These are phyloP conservation scores for Malacosoma neustria DNA, from an alignment of 2,888 invertebrate genomes.

Conservation along the genomic window DNA sequence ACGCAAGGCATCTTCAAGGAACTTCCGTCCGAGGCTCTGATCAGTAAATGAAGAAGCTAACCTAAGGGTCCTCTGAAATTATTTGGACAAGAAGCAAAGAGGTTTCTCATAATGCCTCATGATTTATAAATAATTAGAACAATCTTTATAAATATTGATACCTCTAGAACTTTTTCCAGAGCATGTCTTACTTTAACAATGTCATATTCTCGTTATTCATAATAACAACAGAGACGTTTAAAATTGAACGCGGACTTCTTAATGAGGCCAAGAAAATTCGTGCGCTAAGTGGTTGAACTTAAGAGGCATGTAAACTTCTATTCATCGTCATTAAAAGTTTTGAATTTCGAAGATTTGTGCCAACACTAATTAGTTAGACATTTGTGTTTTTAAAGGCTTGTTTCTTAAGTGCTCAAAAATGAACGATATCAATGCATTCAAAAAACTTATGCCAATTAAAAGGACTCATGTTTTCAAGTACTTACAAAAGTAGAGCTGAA, in stretches of 20 bases:
- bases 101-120: too few relatives aligned
- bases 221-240: slow-evolving; percentile 47
- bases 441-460: not conserved
- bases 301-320: slow-evolving; percentile 65
- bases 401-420: slow-evolving; percentile 22
- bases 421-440: slow-evolving; percentile 16
- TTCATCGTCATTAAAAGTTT: slow-evolving; percentile 71
- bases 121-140: too few relatives aligned
- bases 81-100: too few relatives aligned
- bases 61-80: too few relatives aligned
- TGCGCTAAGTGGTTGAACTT: slow-evolving; percentile 52
- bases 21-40: too few relatives aligned
- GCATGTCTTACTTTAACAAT: too few relatives aligned
- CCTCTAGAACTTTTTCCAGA: too few relatives aligned
- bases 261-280: slow-evolving; percentile 67
- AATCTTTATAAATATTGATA: too few relatives aligned
- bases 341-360: slow-evolving; percentile 60
- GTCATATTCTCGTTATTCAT: slow-evolving; percentile 45
- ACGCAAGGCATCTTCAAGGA: too few relatives aligned
- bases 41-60: too few relatives aligned
- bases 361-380: slow-evolving; percentile 65
- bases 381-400: slow-evolving; percentile 34
- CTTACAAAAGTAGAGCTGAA: too few relatives aligned
- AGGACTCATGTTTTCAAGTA: not conserved
- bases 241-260: slow-evolving; percentile 56